Evolutionary conservation across 2,113 vertebrate genomes (phyloP).

Genomic region (Oncorhynchus clarkii): DNA sequence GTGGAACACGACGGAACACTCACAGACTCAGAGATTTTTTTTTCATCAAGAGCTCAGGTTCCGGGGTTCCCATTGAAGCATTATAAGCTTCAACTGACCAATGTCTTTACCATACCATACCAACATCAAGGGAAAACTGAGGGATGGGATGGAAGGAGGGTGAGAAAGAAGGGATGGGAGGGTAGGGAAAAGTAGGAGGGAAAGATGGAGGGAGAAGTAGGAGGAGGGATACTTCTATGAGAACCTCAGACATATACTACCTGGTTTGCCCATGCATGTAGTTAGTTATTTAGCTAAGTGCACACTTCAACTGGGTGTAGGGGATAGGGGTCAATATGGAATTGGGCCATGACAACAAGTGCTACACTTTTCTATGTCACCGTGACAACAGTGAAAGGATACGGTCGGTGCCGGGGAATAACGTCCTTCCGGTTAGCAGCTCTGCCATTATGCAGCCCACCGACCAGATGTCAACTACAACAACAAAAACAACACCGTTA

Average conservation of each 20-base stretch:
- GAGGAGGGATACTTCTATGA: too few relatives aligned
- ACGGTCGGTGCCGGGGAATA: constrained; percentile 98
- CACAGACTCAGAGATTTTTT: constrained; percentile 97
- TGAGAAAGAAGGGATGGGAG: constrained; percentile 6
- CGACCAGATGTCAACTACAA: constrained; percentile 97
- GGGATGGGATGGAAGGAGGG: constrained; percentile 47
- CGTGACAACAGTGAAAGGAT: constrained; percentile 80
- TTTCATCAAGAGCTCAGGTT: constrained; percentile 96
- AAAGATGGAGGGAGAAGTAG: neutral
- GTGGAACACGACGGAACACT: constrained; percentile 64
- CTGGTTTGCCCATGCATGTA: too few relatives aligned
- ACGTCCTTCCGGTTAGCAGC: constrained; percentile 92
- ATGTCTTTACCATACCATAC: constrained; percentile 81
- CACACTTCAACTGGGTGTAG: too few relatives aligned
- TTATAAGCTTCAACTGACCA: constrained; percentile 99
- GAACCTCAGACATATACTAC: too few relatives aligned
- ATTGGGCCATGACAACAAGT: neutral
- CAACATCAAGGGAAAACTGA: constrained; percentile 93
- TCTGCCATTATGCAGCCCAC: constrained; percentile 99
- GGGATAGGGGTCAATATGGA: too few relatives aligned
- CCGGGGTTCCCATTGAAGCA: constrained; percentile 95
- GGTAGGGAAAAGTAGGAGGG: constrained; percentile 15
- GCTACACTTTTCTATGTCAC: neutral
- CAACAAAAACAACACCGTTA: constrained; percentile 8
- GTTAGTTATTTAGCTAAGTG: too few relatives aligned